phyloP scores from a whole-genome alignment of 2,888 invertebrate species.

The Temnothorax ravouxi region DNA sequence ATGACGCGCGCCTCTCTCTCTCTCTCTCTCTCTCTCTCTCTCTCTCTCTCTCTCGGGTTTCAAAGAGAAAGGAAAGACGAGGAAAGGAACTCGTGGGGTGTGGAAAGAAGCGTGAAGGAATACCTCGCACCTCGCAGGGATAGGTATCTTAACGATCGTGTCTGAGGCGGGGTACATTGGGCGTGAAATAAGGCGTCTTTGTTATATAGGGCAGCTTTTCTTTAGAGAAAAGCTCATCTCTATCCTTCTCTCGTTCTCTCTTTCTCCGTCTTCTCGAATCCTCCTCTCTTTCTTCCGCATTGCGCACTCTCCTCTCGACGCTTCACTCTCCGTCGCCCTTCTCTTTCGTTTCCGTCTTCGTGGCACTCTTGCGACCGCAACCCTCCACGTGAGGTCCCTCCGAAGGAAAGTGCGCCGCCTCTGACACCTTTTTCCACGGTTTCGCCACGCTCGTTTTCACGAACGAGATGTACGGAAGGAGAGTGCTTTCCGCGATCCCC shows the following conservation, averaged over 20 bases:
- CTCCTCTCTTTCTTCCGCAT: neutral
- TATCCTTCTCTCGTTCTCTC: neutral
- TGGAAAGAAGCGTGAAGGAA: conserved; percentile 55
- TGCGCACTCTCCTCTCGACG: conserved; percentile 1
- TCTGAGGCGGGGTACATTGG: conserved; percentile 82
- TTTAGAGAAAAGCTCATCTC: conserved; percentile 60
- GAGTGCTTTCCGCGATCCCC: conserved; percentile 16
- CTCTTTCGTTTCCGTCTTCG: conserved; percentile 58
- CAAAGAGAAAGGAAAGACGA: conserved; percentile 38
- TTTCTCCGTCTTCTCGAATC: conserved; percentile 45
- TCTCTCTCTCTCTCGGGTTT: conserved; percentile 71
- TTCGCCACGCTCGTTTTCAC: conserved; percentile 58
- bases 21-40: conserved; percentile 72
- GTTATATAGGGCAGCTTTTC: conserved; percentile 78
- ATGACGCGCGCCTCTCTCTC: conserved; percentile 69
- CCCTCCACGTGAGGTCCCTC: conserved; percentile 55
- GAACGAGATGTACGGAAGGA: conserved; percentile 50
- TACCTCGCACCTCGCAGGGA: conserved; percentile 76
- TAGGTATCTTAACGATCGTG: conserved; percentile 84
- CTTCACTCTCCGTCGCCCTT: conserved; percentile 32
- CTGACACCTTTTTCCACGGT: conserved; percentile 55
- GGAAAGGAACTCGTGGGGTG: conserved; percentile 23
- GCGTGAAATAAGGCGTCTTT: conserved; percentile 83
- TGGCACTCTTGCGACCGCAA: conserved; percentile 65
- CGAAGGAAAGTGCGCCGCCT: conserved; percentile 59